phyloP scores from a whole-genome alignment of 2,113 vertebrate genomes.

The Eulemur macaco region DNA sequence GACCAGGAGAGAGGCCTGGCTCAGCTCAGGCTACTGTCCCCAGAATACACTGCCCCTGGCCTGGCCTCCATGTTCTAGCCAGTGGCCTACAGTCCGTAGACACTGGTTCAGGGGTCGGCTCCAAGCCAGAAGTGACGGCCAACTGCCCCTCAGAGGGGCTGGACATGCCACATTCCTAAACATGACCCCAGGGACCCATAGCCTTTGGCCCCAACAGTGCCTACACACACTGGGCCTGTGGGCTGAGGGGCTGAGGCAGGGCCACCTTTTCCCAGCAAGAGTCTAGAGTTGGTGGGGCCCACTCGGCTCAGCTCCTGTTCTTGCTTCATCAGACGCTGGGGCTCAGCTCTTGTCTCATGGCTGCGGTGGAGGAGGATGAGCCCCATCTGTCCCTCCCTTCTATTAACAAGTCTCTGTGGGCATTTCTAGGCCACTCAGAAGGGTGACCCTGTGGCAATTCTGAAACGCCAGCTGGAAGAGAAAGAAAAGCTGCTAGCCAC shows the following conservation, averaged over 20 bases:
- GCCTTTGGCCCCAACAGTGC: not conserved
- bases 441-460: slow-evolving; percentile 90
- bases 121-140: not conserved
- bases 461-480: slow-evolving; percentile 96
- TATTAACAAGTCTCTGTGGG: slow-evolving; percentile 24
- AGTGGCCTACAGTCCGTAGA: not conserved
- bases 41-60: not conserved
- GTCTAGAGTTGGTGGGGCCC: not conserved
- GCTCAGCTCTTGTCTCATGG: not conserved
- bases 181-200: not conserved
- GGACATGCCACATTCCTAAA: not conserved
- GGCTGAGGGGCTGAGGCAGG: not conserved
- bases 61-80: not conserved
- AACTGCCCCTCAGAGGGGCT: not conserved
- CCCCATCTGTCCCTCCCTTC: not conserved
- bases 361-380: not conserved
- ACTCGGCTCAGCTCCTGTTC: not conserved
- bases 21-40: not conserved
- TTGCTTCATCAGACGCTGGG: not conserved
- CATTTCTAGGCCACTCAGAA: slow-evolving; percentile 92
- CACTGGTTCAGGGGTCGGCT: not conserved
- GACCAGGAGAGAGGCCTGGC: not conserved
- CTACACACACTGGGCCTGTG: accelerated
- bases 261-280: not conserved
- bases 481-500: slow-evolving; percentile 91